Conservation (phyloP, 2,888 invertebrate species). For the Synergus umbraculus region DNA sequence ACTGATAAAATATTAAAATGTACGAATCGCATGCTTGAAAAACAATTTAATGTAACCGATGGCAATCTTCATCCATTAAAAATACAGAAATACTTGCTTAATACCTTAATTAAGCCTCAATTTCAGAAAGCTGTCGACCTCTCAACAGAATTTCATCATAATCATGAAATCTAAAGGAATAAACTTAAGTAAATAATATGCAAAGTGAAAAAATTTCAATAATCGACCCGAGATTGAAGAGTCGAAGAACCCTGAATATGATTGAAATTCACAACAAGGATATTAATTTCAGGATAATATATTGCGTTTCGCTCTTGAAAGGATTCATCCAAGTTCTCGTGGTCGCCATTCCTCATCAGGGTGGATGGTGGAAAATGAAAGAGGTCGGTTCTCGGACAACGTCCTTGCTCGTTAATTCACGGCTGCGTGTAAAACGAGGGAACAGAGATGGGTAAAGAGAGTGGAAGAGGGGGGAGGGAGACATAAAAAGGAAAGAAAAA, state of each 20-base stretch:
- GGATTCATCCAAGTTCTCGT: conserved; percentile 37
- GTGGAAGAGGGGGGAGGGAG: conserved; percentile 43
- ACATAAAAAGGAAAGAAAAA: conserved; percentile 44
- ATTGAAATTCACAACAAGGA: conserved; percentile 21
- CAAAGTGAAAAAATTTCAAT: not conserved
- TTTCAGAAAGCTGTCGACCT: not conserved
- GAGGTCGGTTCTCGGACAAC: conserved; percentile 53
- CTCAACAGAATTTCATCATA: not conserved
- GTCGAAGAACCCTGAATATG: not conserved
- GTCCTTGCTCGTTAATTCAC: conserved; percentile 57
- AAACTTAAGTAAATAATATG: not conserved
- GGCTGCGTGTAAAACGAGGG: conserved; percentile 48
- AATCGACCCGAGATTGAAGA: not conserved
- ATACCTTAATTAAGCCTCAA: not conserved
- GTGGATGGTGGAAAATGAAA: conserved; percentile 43
- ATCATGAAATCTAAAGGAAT: not conserved
- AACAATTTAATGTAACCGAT: not conserved
- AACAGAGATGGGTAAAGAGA: conserved; percentile 43
- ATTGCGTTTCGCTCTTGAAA: conserved; percentile 39
- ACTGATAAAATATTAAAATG: too few species aligned
- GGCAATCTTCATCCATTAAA: not conserved
- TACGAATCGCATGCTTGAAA: too few species aligned
- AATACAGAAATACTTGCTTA: not conserved
- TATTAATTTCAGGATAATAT: conserved; percentile 37
- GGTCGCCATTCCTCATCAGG: conserved; percentile 34